These are phyloP conservation scores for Ardeotis arabs DNA, from an alignment of 2,113 vertebrate genomes.

Conservation along the genomic window DNA sequence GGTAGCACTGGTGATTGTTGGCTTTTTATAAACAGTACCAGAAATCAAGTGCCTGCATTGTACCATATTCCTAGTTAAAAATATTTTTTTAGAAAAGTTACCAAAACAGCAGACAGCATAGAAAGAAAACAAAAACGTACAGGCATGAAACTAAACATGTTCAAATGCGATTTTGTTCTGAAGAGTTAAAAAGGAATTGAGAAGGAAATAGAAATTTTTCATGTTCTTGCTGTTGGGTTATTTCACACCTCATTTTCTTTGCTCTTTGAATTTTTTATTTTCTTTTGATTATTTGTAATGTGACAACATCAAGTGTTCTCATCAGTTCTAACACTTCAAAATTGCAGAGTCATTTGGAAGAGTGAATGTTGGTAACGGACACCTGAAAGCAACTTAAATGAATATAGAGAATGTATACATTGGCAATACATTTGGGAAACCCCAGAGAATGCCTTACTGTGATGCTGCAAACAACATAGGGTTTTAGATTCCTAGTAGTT, in stretches of 20 bases:
- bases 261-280: neutral
- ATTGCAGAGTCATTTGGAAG: neutral
- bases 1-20: neutral
- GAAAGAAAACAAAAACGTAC: neutral
- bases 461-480: neutral
- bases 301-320: neutral
- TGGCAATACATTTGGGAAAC: neutral
- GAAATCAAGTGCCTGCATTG: neutral
- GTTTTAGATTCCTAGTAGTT: neutral
- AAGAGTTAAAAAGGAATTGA: neutral
- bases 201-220: neutral
- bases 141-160: rapidly evolving
- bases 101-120: neutral
- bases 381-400: neutral
- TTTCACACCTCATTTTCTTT: neutral
- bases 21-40: neutral
- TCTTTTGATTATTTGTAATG: neutral
- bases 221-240: neutral
- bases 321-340: neutral
- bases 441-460: neutral
- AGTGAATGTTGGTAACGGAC: neutral
- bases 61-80: neutral
- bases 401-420: neutral
- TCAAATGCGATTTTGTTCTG: neutral
- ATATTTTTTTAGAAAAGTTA: neutral